Base-by-base conservation (phyloP, 2,888 invertebrate species). In the Alentia gelatinosa region DNA sequence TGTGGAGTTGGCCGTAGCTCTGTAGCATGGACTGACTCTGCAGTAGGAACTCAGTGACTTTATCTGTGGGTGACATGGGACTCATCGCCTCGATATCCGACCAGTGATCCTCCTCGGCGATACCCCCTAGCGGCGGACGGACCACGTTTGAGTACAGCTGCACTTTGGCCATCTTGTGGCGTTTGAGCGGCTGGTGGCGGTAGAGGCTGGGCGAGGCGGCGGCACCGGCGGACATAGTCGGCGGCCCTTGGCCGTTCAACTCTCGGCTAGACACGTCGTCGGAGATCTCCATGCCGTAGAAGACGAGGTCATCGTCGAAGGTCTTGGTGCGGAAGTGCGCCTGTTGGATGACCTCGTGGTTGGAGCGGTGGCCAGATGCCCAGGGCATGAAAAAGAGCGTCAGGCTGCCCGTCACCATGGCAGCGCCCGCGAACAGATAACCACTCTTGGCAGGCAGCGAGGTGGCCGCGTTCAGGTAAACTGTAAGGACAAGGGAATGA, bases 321-420 rank as follows among this genome's bases (percentile, higher is more conserved):
- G 90, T 75, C 37, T 86, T 91, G 33, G 75, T 26, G 19, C 39
- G 68, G 83, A 92, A 68, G 90, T 92, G 91, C 4, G 91, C 91
- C 15, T 83, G 50, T 92, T 95, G 95, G 88, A 95, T 94, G 89
- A 95, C 94, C 91, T 94, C 94, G 89, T 94, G 93, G 92, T 95
- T 95, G 89, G 95, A 95, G 47, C 93, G 93, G 91, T 95, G 95
- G 35, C 93, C 93, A 90, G 94, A 94, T 56, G 95, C 94, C 74
- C 93, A 94, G 37, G 95, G 94, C 95, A 95, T 95, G 83, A 93
- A 93, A 91, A 94, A 95, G 91, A 95, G 94, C 39, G 95, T 89
- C 5, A 94, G 91, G 42, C 95, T 94, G 1, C 95, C 95, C 83
- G 94, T 90, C 79, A 95, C 90, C 94, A 95, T 94, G 42, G 94